These are phyloP conservation scores for Venusia cambrica DNA, from an alignment of 2,888 invertebrate species.

Conservation along the genomic window DNA sequence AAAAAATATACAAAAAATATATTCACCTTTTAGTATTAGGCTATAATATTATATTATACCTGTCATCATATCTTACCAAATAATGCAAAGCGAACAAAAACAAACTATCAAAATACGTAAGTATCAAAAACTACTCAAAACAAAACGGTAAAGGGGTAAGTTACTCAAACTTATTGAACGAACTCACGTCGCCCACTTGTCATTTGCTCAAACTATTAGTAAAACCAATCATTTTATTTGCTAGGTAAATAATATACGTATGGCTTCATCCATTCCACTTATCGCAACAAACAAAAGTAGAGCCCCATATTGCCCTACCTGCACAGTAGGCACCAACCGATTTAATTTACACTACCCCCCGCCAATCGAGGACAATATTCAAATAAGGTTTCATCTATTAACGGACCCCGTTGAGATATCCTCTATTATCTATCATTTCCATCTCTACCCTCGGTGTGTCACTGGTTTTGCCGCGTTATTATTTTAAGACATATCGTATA, in stretches of 20 bases:
- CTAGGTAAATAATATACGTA: constrained; percentile 11
- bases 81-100: no score
- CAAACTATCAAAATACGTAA: no score
- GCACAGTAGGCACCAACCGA: constrained; percentile 55
- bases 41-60: no score
- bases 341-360: constrained; percentile 74
- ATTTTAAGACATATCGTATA: no score
- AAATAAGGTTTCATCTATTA: constrained; percentile 79
- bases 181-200: no score
- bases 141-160: no score
- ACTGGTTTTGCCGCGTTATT: constrained; percentile 14
- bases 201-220: no score
- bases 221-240: constrained; percentile 18
- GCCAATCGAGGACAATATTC: constrained; percentile 72
- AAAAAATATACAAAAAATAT: no score
- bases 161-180: no score
- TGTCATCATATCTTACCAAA: no score
- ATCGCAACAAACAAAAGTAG: constrained; percentile 31
- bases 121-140: no score
- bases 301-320: constrained; percentile 44
- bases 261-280: constrained; percentile 25
- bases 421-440: constrained; percentile 70
- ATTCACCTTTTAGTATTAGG: no score
- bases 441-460: constrained; percentile 58
- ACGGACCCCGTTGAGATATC: constrained; percentile 68